Conservation (phyloP, 2,797 vertebrate genomes). For the Hydrolagus colliei region DNA sequence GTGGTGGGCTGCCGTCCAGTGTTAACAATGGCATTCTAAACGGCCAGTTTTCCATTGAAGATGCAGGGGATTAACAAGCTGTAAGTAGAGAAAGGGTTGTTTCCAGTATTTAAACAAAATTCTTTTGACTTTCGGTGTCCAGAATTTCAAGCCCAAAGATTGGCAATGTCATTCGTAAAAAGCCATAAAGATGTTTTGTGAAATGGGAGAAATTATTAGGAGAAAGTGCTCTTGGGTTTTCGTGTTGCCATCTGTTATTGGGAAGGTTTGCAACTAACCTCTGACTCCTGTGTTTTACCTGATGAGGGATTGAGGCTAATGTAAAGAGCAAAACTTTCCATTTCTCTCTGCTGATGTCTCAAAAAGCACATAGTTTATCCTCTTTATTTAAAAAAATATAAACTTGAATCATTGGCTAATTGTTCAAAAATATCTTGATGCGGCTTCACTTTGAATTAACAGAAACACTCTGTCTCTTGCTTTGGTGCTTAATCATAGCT, state of each 20-base stretch:
- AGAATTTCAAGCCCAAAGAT: too few species aligned
- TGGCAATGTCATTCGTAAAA: not conserved
- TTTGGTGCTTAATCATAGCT: slow-evolving; percentile 21
- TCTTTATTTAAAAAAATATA: not conserved
- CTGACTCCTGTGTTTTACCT: not conserved
- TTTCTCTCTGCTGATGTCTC: not conserved
- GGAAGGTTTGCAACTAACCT: not conserved
- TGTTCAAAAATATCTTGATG: not conserved
- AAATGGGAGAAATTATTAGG: not conserved
- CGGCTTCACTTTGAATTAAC: not conserved
- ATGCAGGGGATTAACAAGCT: too few species aligned
- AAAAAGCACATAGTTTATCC: not conserved
- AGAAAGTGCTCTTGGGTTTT: not conserved
- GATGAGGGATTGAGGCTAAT: not conserved
- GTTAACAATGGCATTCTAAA: too few species aligned
- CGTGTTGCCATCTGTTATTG: not conserved
- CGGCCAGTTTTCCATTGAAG: too few species aligned
- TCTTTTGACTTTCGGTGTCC: too few species aligned
- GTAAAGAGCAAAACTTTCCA: not conserved
- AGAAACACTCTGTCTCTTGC: not conserved
- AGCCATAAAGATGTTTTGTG: not conserved
- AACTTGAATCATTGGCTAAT: not conserved
- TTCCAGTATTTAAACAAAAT: too few species aligned
- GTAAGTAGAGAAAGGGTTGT: too few species aligned
- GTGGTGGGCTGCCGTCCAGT: too few species aligned